Base-by-base conservation (phyloP, 2,888 invertebrate species). In the Eurois occulta region DNA sequence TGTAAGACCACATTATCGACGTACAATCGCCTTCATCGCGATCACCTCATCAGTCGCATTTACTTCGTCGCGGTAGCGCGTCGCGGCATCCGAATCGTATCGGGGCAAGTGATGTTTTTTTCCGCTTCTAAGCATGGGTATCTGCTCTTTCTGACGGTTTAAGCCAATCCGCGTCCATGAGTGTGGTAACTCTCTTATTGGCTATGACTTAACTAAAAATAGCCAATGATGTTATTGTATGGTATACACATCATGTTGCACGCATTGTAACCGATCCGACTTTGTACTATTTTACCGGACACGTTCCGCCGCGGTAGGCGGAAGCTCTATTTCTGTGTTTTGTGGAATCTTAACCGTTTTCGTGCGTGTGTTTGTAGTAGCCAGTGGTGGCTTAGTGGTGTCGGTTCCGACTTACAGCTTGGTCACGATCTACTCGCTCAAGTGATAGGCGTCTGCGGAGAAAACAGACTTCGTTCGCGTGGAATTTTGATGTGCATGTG, bases 291-390 rank as follows among this genome's bases (percentile, higher is more conserved):
- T 73, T 85, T 55, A 62, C 73, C 75, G 60, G 83, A 77, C 66
- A 72, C 74, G 78, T 72, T 69, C 35, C 65, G 28, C 32, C 11
- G 41, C 10, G 38, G n/a, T n/a, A 52, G 64, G 69, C 86, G 86
- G 78, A 86, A 86, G 43, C 41, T 69, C 69, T 77, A 72, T 86
- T 84, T 77, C 72, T 55, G 83, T 35, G 41, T 64, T 52, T 75
- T 72, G 16, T 16, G 35, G 55, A 82, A 77, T 77, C 77, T 75
- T 72, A 69, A 77, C 66, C 18, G 58, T 58, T 66, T 76, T 80
- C 43, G 67, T 81, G 81, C 67, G 74, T 72, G 66, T 55, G 24
- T 18, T 38, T 28, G 46, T 48, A 38, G 35, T 38, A 38, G n/a
- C 16, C n/a, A 38, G 24, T n/a, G n/a, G 4, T n/a, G 18, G 41